These are phyloP conservation scores for Silurus glanis DNA, from an alignment of 2,113 vertebrate species.

Conservation along the genomic window DNA sequence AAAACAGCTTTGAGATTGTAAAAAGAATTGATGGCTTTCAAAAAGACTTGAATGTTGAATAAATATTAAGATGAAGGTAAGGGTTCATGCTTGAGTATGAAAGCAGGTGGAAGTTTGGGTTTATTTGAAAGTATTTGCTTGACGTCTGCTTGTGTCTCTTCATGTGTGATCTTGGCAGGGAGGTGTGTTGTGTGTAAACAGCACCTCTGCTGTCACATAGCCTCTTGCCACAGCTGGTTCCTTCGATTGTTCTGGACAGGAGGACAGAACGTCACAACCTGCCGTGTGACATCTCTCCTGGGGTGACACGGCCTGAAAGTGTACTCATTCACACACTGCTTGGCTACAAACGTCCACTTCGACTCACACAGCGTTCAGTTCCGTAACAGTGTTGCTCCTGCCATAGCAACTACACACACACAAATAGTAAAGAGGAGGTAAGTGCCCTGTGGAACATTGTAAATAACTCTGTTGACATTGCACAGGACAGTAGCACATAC, in stretches of 20 bases:
- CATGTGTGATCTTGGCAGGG: constrained; percentile 41
- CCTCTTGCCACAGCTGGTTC: constrained; percentile 71
- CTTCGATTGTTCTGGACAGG: constrained; percentile 67
- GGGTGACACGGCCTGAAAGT: constrained; percentile 50
- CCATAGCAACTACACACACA: constrained; percentile 24
- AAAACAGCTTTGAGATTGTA: not conserved
- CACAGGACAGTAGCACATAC: not conserved
- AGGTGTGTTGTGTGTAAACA: constrained; percentile 62
- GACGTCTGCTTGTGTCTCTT: not conserved
- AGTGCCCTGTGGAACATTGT: not conserved
- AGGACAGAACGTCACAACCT: constrained; percentile 56
- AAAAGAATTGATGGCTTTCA: not conserved
- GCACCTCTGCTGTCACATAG: constrained; percentile 55
- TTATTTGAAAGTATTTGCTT: not conserved
- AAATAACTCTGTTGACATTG: not conserved
- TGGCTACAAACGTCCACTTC: constrained; percentile 7
- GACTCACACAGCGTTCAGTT: not conserved
- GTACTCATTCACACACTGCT: constrained; percentile 25
- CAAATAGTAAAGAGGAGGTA: constrained; percentile 6
- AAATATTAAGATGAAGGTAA: not conserved
- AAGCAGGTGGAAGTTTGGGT: not conserved
- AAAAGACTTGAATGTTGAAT: not conserved
- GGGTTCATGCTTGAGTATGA: not conserved
- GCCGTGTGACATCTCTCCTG: constrained; percentile 61
- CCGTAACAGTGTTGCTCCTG: not conserved